phyloP scores from a whole-genome alignment of 2,888 invertebrate species.

The Dicranocentrus wangi region DNA sequence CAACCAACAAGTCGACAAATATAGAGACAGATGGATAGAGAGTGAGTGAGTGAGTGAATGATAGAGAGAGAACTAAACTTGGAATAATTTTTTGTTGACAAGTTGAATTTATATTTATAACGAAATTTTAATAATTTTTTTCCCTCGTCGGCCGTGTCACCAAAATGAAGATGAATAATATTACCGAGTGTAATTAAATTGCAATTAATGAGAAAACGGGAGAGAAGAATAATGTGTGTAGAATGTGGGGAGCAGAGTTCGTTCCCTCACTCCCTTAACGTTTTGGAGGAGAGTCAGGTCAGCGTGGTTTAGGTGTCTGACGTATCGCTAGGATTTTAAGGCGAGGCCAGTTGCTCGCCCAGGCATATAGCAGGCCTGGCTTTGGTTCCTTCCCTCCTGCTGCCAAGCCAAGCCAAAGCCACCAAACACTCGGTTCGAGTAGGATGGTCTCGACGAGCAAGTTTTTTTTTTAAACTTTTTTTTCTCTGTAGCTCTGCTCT shows the following conservation, averaged over 20 bases:
- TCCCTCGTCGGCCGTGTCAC: neutral
- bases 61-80: neutral
- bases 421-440: constrained; percentile 46
- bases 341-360: constrained; percentile 59
- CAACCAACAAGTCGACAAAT: neutral
- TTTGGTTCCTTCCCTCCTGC: constrained; percentile 14
- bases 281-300: constrained; percentile 47
- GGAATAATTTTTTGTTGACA: too few relatives aligned
- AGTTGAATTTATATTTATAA: too few relatives aligned
- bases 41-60: too few relatives aligned
- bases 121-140: too few relatives aligned
- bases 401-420: constrained; percentile 53
- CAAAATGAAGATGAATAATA: neutral
- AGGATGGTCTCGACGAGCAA: constrained; percentile 54
- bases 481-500: too few relatives aligned
- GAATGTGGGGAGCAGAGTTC: too few relatives aligned
- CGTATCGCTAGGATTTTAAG: constrained; percentile 46
- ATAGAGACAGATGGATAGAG: too few relatives aligned
- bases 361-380: constrained; percentile 36
- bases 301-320: constrained; percentile 53
- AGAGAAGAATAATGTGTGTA: constrained; percentile 10
- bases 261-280: constrained; percentile 14
- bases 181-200: constrained; percentile 15
- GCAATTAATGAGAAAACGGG: constrained; percentile 13
- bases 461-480: constrained; percentile 54